Percentiles rank a stretch among this genome's conserved stretches.
Conservation (phyloP, 2,113 vertebrate genomes). For the Cynopterus brachyotis region DNA sequence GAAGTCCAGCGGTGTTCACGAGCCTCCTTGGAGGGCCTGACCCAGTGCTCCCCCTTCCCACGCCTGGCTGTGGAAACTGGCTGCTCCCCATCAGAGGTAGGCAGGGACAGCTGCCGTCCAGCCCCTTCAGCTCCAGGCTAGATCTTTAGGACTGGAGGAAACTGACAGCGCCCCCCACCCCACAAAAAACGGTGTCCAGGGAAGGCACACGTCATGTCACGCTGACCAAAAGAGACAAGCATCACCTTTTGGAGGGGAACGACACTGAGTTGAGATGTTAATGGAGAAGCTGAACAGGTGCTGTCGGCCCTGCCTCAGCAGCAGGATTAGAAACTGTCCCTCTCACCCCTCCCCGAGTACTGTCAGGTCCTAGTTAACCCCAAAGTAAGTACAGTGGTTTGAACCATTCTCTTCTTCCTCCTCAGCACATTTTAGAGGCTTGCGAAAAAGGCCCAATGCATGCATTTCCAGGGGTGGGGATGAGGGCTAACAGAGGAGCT, state of each 20-base stretch:
- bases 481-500: neutral
- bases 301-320: neutral
- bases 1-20: neutral
- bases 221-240: neutral
- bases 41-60: neutral
- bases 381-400: neutral
- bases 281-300: too few relatives aligned
- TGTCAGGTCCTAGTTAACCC: neutral
- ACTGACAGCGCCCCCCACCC: neutral
- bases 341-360: neutral
- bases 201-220: neutral
- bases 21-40: neutral
- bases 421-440: neutral
- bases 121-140: neutral
- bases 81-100: neutral
- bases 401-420: neutral
- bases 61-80: rapidly evolving
- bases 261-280: neutral
- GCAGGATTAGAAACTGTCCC: too few relatives aligned
- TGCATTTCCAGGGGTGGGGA: neutral
- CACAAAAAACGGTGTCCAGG: neutral
- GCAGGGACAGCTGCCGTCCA: neutral
- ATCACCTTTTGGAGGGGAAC: neutral
- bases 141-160: neutral
- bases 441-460: neutral